Base-by-base conservation (phyloP, 1,140 invertebrate genomes). In the Tyrophagus putrescentiae region DNA sequence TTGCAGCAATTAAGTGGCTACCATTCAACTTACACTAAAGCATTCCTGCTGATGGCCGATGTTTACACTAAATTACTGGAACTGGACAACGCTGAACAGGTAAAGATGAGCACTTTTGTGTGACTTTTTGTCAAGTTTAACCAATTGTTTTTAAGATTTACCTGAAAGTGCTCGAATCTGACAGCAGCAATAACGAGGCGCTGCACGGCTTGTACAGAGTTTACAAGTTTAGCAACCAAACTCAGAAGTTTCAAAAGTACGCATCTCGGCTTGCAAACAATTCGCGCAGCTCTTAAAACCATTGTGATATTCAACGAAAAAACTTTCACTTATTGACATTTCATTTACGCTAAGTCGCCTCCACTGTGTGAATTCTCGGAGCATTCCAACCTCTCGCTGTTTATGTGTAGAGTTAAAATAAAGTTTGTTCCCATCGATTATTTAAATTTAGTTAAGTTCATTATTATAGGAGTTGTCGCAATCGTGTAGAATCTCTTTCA, bases 31-130 rank as follows among this genome's bases (percentile, higher is more conserved):
- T 91, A 96, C 70, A 82, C 89, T 1, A 96, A 96, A 76, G 92
- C 89, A 18, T 75, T 94, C 9, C 92, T 97, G 63, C 75, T 97
- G n/a, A 75, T 96, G 7, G 93, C 92, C n/a, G 92, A 97, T 70
- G 93, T 97, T 66, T 95, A 95, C 42, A 96, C 95, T 71, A 84
- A 84, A 62, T 84, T 94, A 64, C 92, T 92, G 70, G 89, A 96
- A 72, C 71, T 95, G 67, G 86, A 91, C 69, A 84, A 85, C 0
- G 89, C 89, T n/a, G 87, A 93, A 76, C 84, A 82, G 70, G 86
- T 88, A 72, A 80, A 44, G 16, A 28, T 45, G 5, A 7, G n/a
- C 6, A 54, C 7, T 42, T 7, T n/a, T 52, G 6, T 50, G 39
- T 52, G 21, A 57, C 23, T 52, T 23, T 6, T 33, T 50, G 44